Evolutionary conservation across 2,797 vertebrate genomes (phyloP).

Genomic region (Chaetodon trifasciatus): DNA sequence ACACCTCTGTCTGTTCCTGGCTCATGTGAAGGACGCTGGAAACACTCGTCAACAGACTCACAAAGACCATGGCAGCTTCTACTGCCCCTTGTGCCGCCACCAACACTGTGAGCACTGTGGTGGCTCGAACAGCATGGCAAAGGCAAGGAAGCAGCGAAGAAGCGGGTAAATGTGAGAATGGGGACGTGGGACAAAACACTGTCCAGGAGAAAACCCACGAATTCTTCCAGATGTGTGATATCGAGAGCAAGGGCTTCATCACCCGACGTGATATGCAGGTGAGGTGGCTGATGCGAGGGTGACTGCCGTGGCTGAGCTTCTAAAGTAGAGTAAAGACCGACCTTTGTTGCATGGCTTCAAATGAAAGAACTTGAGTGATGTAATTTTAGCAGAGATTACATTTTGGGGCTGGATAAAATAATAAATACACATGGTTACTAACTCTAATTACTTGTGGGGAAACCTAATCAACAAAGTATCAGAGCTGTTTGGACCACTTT

Average conservation of each 20-base stretch:
- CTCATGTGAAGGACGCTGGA: conserved; percentile 73
- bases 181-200: conserved; percentile 63
- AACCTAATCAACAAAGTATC: background rate
- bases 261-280: conserved; percentile 93
- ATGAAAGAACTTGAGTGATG: background rate
- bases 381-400: background rate
- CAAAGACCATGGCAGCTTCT: conserved; percentile 78
- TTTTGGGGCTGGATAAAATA: background rate
- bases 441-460: conserved; percentile 16
- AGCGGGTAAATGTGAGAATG: conserved; percentile 37
- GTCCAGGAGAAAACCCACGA: conserved; percentile 90
- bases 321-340: background rate
- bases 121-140: conserved; percentile 48
- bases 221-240: conserved; percentile 95
- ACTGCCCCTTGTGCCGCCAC: conserved; percentile 47
- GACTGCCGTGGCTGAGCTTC: background rate
- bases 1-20: conserved; percentile 50
- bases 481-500: background rate
- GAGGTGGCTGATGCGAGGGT: conserved; percentile 39
- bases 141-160: conserved; percentile 21
- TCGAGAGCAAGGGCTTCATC: conserved; percentile 93
- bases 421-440: background rate
- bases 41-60: conserved; percentile 26
- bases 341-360: background rate
- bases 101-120: background rate